Evolutionary conservation across 2,888 invertebrate species (phyloP).

Genomic region (Cantharis rustica): DNA sequence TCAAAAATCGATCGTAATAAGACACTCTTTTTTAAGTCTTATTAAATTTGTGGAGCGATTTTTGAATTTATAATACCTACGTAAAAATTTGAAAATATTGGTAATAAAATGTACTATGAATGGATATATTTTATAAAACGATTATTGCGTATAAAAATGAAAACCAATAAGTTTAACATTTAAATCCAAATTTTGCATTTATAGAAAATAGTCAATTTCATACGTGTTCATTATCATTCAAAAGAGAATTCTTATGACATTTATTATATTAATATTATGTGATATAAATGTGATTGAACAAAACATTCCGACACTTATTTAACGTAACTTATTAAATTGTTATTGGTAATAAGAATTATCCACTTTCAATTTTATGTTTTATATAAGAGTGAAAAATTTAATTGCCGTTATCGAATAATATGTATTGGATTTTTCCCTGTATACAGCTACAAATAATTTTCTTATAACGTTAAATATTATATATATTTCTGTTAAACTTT

Average conservation of each 20-base stretch:
- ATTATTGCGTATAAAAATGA: background rate
- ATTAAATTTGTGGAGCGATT: conserved; percentile 55
- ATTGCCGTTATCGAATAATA: background rate
- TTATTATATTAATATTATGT: conserved; percentile 29
- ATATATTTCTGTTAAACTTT: background rate
- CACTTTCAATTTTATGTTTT: background rate
- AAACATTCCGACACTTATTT: conserved; percentile 13
- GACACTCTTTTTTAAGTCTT: conserved; percentile 49
- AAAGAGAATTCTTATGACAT: conserved; percentile 24
- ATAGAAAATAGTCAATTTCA: conserved; percentile 50
- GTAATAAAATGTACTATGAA: background rate
- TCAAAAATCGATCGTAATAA: conserved; percentile 53
- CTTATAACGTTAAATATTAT: background rate
- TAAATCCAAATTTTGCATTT: conserved; percentile 14
- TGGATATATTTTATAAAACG: background rate
- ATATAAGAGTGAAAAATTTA: too few species aligned
- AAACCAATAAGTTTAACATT: background rate
- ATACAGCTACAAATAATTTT: background rate
- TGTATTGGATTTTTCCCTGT: background rate
- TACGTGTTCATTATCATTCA: conserved; percentile 49
- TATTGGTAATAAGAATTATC: conserved; percentile 14
- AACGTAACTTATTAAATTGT: conserved; percentile 6
- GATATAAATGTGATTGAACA: conserved; percentile 31
- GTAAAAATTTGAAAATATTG: background rate
- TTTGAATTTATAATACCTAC: conserved; percentile 39